Evolutionary conservation across 2,888 invertebrate genomes (phyloP).

Genomic region (Tromatobia lineatoria): DNA sequence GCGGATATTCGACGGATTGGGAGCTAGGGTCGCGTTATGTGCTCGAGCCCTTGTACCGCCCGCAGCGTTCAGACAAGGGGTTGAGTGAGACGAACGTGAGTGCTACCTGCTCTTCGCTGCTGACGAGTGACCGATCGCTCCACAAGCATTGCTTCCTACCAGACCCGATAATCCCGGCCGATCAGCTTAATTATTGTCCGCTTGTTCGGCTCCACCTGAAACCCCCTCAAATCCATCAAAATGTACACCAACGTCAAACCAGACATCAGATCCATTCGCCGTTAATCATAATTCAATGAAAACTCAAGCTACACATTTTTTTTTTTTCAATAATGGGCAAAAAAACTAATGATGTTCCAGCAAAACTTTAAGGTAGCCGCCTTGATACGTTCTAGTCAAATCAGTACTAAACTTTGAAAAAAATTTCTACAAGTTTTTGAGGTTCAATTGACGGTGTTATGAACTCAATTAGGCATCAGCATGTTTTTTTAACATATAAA

Average conservation of each 20-base stretch:
- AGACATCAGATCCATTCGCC: neutral
- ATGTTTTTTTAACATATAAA: no score
- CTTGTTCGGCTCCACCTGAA: neutral
- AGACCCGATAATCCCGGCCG: slow-evolving; percentile 29
- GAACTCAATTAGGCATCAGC: no score
- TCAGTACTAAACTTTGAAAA: no score
- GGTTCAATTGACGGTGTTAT: no score
- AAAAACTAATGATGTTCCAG: no score
- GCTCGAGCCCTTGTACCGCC: slow-evolving; percentile 36
- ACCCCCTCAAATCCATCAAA: slow-evolving; percentile 30
- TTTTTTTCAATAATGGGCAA: no score
- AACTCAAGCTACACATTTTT: neutral
- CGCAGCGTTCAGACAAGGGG: slow-evolving; percentile 30
- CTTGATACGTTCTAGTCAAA: no score
- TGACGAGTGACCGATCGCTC: slow-evolving; percentile 62
- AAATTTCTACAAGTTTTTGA: no score
- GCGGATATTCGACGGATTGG: slow-evolving; percentile 51
- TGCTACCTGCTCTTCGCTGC: slow-evolving; percentile 26
- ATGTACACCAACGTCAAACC: neutral
- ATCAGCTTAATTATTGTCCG: slow-evolving; percentile 44
- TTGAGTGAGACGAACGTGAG: slow-evolving; percentile 52
- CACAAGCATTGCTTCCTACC: slow-evolving; percentile 49
- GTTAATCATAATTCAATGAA: neutral
- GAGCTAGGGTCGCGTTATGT: slow-evolving; percentile 20
- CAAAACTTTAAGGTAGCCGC: no score